A percentile compares a stretch with the other conserved stretches of the same genome.
Conservation (phyloP, 2,888 invertebrate genomes). For the Trimorus sp. region DNA sequence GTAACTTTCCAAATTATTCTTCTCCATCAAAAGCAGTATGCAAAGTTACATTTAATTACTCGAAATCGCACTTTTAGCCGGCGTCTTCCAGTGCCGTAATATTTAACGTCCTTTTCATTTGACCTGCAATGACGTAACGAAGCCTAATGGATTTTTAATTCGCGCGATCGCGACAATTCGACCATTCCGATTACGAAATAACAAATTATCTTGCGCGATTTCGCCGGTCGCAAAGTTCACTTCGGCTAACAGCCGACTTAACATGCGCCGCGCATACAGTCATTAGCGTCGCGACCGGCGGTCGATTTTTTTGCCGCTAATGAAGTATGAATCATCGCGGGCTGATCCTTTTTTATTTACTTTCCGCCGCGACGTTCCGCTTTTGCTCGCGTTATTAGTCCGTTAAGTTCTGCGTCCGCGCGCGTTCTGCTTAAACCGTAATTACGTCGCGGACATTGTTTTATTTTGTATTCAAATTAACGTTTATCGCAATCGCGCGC, state of each 20-base stretch:
- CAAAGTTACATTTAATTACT: not conserved
- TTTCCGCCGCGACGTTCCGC: constrained; percentile 3
- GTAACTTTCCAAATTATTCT: too few relatives aligned
- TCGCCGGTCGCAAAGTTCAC: constrained; percentile 26
- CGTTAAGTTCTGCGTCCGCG: constrained; percentile 42
- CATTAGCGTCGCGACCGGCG: constrained; percentile 52
- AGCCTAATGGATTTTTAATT: constrained; percentile 18
- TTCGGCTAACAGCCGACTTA: constrained; percentile 42
- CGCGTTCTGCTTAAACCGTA: constrained; percentile 44
- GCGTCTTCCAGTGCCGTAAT: not conserved
- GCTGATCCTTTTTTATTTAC: constrained; percentile 33
- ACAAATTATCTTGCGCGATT: constrained; percentile 28
- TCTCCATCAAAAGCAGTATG: too few relatives aligned
- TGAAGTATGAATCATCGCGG: constrained; percentile 54
- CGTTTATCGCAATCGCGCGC: constrained; percentile 34
- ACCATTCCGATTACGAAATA: constrained; percentile 18
- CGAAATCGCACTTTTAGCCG: not conserved
- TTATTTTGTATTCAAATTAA: constrained; percentile 55
- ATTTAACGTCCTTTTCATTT: constrained; percentile 11
- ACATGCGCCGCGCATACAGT: constrained; percentile 45
- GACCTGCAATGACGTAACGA: constrained; percentile 2
- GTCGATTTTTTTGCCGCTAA: constrained; percentile 44
- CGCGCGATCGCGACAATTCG: not conserved
- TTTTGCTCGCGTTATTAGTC: constrained; percentile 48
- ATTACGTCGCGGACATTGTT: constrained; percentile 45